phyloP scores from a whole-genome alignment of 2,888 invertebrate genomes.

The Eurytoma californica region DNA sequence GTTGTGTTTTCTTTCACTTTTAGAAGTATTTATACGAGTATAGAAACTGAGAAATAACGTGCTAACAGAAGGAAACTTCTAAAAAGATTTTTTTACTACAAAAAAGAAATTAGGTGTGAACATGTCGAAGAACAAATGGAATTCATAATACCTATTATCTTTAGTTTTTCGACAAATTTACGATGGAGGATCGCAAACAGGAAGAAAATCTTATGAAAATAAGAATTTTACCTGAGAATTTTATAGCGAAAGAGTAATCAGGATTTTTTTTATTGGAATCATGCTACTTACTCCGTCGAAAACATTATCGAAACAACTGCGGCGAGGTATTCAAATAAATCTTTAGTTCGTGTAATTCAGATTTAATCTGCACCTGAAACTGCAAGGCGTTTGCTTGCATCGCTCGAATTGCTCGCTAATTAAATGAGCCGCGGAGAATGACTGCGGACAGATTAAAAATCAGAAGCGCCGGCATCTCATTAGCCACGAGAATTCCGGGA shows the following conservation, averaged over 20 bases:
- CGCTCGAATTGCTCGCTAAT: slow-evolving; percentile 23
- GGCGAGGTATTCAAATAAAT: slow-evolving; percentile 12
- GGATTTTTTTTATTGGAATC: background rate
- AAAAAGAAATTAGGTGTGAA: too few species aligned
- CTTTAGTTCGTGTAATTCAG: background rate
- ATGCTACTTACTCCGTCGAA: background rate
- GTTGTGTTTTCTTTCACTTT: too few species aligned
- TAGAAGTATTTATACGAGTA: too few species aligned
- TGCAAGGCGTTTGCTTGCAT: background rate
- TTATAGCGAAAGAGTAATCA: background rate
- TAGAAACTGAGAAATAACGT: too few species aligned
- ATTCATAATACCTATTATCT: too few species aligned
- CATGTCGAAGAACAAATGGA: too few species aligned
- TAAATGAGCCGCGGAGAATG: slow-evolving; percentile 17
- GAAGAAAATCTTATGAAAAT: background rate
- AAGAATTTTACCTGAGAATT: background rate
- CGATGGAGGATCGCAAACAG: too few species aligned
- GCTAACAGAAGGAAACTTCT: too few species aligned
- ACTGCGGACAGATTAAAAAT: background rate
- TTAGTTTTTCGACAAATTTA: too few species aligned
- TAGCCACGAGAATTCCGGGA: background rate
- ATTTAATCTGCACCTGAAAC: slow-evolving; percentile 8
- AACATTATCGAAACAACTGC: slow-evolving; percentile 9
- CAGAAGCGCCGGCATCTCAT: background rate
- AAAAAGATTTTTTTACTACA: too few species aligned